Conservation (phyloP, 2,113 vertebrate species). For the Miniopterus natalensis region DNA sequence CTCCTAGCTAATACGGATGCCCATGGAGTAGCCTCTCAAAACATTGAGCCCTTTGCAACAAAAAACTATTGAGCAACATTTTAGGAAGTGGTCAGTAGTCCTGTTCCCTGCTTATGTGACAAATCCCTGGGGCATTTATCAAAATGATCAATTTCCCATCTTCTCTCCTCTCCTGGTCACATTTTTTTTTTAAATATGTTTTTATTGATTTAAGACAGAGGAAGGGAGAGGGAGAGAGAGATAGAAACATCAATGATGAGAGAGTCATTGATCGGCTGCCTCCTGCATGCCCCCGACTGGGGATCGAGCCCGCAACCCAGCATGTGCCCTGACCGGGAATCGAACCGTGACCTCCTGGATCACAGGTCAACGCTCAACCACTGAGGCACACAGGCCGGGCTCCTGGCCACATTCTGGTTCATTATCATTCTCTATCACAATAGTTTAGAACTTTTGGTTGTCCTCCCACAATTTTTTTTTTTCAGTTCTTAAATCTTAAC, state of each 20-base stretch:
- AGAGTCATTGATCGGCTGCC: no score
- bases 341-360: no score
- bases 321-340: no score
- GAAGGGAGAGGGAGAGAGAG: no score
- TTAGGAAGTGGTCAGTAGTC: not conserved
- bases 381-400: no score
- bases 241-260: no score
- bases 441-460: slow-evolving; percentile 1
- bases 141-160: slow-evolving; percentile 39
- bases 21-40: not conserved
- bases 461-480: not conserved
- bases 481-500: not conserved
- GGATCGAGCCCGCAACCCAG: no score
- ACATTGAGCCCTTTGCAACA: not conserved
- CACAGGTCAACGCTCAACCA: no score
- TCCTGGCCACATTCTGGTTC: not conserved
- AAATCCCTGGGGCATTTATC: not conserved
- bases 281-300: no score
- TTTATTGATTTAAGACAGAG: no score
- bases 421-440: not conserved
- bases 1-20: not conserved
- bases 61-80: not conserved
- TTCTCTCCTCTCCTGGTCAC: not conserved
- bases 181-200: no score
- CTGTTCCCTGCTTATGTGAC: not conserved